Conservation (phyloP, 2,797 vertebrate species). For the Danio tinwini region DNA sequence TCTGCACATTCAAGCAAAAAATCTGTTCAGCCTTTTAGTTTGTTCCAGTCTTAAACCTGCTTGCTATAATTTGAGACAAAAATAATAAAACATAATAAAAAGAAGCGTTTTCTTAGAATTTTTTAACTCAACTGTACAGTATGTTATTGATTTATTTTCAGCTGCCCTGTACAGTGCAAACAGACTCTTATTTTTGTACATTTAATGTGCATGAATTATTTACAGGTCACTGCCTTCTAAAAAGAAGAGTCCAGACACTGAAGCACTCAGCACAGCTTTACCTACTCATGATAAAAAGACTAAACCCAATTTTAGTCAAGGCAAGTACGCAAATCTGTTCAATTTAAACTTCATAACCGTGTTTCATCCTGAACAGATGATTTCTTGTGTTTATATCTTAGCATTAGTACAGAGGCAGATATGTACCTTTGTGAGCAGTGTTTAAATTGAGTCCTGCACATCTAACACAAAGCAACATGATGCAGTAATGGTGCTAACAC, state of each 20-base stretch:
- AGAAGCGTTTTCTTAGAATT: not conserved
- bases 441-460: too few species aligned
- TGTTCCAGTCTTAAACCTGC: too few species aligned
- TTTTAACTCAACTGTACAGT: not conserved
- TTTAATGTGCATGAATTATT: not conserved
- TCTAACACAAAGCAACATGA: too few species aligned
- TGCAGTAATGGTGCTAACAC: too few species aligned
- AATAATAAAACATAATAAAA: not conserved
- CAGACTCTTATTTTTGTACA: not conserved
- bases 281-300: constrained; percentile 20
- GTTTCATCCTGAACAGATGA: too few species aligned
- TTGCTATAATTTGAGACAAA: too few species aligned
- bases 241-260: not conserved
- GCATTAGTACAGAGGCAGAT: not conserved
- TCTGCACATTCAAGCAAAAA: too few species aligned
- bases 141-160: not conserved
- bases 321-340: constrained; percentile 5
- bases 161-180: too few species aligned
- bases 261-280: not conserved
- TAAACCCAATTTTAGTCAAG: not conserved
- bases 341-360: not conserved
- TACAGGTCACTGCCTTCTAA: not conserved
- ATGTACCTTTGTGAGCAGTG: not conserved
- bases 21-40: too few species aligned
- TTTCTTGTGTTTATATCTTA: not conserved